These are phyloP conservation scores for Lampropteryx suffumata DNA, from an alignment of 2,888 invertebrate species.

Conservation along the genomic window DNA sequence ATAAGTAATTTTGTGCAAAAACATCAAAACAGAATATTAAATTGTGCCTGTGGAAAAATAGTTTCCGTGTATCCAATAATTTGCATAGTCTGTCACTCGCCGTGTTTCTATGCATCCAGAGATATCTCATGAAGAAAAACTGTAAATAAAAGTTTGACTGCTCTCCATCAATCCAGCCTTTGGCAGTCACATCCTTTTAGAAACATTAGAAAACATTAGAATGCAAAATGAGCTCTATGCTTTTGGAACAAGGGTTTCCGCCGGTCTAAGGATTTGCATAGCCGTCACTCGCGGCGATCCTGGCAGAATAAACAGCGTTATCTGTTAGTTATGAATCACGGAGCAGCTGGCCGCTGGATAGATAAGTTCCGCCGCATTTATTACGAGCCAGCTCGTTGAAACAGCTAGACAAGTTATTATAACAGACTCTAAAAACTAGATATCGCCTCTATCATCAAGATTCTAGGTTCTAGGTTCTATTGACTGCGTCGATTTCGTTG, in stretches of 20 bases:
- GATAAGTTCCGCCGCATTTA: conserved; percentile 75
- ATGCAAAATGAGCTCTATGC: conserved; percentile 5
- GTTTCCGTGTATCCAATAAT: not conserved
- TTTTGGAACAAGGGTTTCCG: conserved; percentile 6
- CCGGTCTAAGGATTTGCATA: conserved; percentile 28
- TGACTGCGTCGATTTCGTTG: too few relatives aligned
- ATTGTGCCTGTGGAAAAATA: not conserved
- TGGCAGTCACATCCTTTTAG: conserved; percentile 14
- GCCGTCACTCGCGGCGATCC: conserved; percentile 47
- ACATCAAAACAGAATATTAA: too few relatives aligned
- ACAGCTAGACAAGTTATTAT: conserved; percentile 8
- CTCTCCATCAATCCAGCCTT: conserved; percentile 20
- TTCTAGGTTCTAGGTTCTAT: too few relatives aligned
- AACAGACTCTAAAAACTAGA: not conserved
- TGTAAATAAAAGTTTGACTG: conserved; percentile 11
- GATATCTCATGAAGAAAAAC: conserved; percentile 8
- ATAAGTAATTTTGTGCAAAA: too few relatives aligned
- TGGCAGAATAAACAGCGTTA: conserved; percentile 58
- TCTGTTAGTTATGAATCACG: conserved; percentile 65
- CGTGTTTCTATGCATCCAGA: not conserved
- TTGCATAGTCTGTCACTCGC: not conserved
- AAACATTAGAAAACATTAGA: conserved; percentile 11
- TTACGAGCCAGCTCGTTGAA: conserved; percentile 21
- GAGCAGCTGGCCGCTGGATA: conserved; percentile 66
- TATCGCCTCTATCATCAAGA: not conserved